Evolutionary conservation across 1,140 invertebrate genomes (phyloP).

Genomic region (Pseudomyrmex dendroicus): DNA sequence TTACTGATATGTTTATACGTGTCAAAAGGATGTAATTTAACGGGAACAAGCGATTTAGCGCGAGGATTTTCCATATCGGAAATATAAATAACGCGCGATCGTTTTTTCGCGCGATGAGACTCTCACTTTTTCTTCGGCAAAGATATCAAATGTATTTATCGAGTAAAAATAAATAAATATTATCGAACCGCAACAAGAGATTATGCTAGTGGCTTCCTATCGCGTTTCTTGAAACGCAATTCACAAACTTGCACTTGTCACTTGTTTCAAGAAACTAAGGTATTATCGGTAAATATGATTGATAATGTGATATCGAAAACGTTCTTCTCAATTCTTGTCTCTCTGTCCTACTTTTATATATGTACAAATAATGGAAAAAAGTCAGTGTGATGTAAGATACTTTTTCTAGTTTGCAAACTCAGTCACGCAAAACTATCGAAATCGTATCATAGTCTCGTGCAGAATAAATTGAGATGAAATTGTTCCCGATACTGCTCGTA

Average conservation of each 20-base stretch:
- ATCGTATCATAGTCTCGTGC: not conserved
- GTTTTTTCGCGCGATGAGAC: too few relatives aligned
- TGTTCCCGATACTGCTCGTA: too few relatives aligned
- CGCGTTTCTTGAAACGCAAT: not conserved
- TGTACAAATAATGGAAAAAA: not conserved
- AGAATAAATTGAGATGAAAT: not conserved
- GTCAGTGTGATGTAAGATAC: not conserved
- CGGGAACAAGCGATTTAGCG: not conserved
- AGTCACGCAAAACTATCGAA: not conserved
- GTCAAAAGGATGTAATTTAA: not conserved
- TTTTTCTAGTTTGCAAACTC: not conserved
- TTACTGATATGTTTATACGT: not conserved
- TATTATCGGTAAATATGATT: slow-evolving; percentile 13
- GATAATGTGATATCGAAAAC: not conserved
- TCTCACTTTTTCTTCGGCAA: too few relatives aligned
- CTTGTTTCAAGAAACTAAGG: too few relatives aligned
- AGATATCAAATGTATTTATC: too few relatives aligned
- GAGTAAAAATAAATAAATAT: too few relatives aligned
- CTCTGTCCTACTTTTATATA: not conserved
- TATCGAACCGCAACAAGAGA: not conserved
- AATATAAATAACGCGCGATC: not conserved
- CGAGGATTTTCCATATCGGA: not conserved
- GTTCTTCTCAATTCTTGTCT: not conserved
- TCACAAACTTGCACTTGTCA: too few relatives aligned
- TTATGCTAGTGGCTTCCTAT: not conserved